phyloP scores from a whole-genome alignment of 2,797 vertebrate genomes.

The Melanotaenia parkinsoni region DNA sequence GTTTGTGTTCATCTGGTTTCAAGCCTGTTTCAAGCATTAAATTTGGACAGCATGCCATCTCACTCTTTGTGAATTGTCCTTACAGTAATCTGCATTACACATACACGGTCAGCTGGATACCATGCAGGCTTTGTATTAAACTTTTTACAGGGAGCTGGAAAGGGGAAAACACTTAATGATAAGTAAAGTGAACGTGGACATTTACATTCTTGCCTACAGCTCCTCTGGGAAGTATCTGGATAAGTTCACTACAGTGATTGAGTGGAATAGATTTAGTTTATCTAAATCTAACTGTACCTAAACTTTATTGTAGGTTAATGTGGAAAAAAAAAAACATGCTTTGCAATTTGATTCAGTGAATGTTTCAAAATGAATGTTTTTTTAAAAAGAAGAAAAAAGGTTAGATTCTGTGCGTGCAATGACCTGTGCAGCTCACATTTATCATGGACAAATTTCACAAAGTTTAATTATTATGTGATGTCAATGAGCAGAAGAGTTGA shows the following conservation, averaged over 20 bases:
- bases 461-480: constrained; percentile 38
- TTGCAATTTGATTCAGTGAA: not conserved
- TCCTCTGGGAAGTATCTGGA: not conserved
- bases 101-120: too few relatives aligned
- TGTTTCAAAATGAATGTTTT: too few relatives aligned
- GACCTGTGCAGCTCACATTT: not conserved
- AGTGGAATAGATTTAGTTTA: not conserved
- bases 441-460: constrained; percentile 16
- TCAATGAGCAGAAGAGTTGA: constrained; percentile 32
- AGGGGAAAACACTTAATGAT: not conserved
- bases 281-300: not conserved
- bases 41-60: not conserved
- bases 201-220: not conserved
- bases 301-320: not conserved
- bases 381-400: not conserved
- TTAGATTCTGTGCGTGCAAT: not conserved
- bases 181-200: not conserved
- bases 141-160: not conserved
- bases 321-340: not conserved
- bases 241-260: not conserved
- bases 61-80: not conserved
- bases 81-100: too few relatives aligned
- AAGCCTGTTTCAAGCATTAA: not conserved
- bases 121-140: too few relatives aligned
- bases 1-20: not conserved